Conservation (phyloP, 2,888 invertebrate species). For the Eulithis testata region DNA sequence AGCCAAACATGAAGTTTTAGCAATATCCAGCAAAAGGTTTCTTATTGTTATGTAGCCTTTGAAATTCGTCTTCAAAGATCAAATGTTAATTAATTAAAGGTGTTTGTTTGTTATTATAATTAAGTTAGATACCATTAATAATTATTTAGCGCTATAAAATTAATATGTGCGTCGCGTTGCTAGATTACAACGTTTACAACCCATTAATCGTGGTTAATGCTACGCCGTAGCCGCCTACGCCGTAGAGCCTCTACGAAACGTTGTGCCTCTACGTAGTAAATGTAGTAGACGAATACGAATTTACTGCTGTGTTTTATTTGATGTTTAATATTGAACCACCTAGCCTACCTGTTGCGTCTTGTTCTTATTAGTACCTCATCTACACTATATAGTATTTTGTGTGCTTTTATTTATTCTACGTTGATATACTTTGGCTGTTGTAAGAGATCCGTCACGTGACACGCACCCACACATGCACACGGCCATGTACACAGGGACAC, state of each 20-base stretch:
- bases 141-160: not conserved
- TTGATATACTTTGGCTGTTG: not conserved
- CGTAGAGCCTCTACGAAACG: constrained; percentile 23
- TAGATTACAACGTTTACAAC: constrained; percentile 8
- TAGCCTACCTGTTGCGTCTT: too few species aligned
- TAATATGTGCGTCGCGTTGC: constrained; percentile 13
- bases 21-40: too few species aligned
- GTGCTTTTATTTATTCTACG: not conserved
- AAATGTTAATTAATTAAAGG: too few species aligned
- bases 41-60: too few species aligned
- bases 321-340: too few species aligned
- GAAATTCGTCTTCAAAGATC: too few species aligned
- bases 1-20: too few species aligned
- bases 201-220: constrained; percentile 34
- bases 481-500: not conserved
- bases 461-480: not conserved
- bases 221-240: constrained; percentile 33
- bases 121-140: not conserved
- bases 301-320: not conserved
- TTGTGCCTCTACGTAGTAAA: not conserved
- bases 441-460: not conserved
- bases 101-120: too few species aligned
- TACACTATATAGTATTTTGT: not conserved
- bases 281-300: not conserved
- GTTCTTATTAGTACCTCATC: too few species aligned